A percentile compares a stretch with the other conserved stretches of the same genome.
These are phyloP conservation scores for Cryptoblepharus egeriae DNA, from an alignment of 2,797 vertebrate species.

Conservation along the genomic window DNA sequence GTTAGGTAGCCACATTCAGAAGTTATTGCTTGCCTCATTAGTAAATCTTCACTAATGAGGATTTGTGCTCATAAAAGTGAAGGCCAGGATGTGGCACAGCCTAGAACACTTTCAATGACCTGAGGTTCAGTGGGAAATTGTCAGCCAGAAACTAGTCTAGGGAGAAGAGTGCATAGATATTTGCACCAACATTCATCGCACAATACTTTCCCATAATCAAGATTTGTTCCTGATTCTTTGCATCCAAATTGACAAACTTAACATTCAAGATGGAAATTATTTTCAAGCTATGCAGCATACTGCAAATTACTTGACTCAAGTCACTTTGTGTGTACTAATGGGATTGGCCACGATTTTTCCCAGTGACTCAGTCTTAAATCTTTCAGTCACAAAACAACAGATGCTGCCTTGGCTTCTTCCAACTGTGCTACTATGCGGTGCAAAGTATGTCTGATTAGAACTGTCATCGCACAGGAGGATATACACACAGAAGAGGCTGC, in stretches of 20 bases:
- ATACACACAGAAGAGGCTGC: too few species aligned
- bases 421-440: neutral
- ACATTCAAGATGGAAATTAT: constrained; percentile 5
- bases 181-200: neutral
- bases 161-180: neutral
- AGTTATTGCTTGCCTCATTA: neutral
- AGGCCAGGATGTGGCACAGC: neutral
- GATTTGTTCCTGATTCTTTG: constrained; percentile 10
- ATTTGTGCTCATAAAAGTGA: neutral
- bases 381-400: constrained; percentile 1
- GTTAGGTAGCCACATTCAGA: neutral
- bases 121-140: neutral
- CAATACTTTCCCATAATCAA: neutral
- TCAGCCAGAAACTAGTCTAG: neutral
- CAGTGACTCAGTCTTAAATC: neutral
- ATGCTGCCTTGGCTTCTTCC: neutral
- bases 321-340: constrained; percentile 1
- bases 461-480: neutral
- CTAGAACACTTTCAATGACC: neutral
- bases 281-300: neutral
- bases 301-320: constrained; percentile 1
- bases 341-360: neutral
- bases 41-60: neutral
- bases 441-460: neutral
- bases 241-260: neutral